A percentile compares a stretch with the other conserved stretches of the same genome.
These are phyloP conservation scores for Beaufortia kweichowensis DNA, from an alignment of 2,113 vertebrate species.

Conservation along the genomic window DNA sequence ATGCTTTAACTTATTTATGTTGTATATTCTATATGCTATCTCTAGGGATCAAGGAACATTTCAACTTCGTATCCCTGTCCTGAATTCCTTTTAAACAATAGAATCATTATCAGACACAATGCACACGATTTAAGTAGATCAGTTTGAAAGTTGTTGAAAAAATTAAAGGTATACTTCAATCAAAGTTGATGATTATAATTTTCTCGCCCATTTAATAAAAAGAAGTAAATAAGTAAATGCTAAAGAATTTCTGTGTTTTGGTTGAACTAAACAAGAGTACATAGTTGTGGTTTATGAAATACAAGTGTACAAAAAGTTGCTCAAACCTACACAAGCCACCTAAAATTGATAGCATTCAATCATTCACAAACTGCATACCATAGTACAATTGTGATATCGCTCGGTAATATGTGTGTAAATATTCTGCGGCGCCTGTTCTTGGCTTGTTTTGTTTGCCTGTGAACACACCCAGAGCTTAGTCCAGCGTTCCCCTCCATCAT, in stretches of 20 bases:
- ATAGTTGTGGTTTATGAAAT: background rate
- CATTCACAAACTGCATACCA: conserved; percentile 12
- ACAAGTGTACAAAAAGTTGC: background rate
- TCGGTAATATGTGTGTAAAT: conserved; percentile 24
- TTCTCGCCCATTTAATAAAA: too few relatives aligned
- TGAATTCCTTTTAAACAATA: background rate
- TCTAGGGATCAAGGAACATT: background rate
- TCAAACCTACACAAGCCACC: background rate
- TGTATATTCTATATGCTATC: background rate
- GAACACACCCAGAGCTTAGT: conserved; percentile 52
- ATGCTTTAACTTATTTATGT: background rate
- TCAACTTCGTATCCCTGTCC: background rate
- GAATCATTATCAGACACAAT: background rate
- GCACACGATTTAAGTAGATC: too few relatives aligned
- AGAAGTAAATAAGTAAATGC: too few relatives aligned
- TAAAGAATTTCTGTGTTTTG: background rate
- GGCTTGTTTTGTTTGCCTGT: conserved; percentile 57
- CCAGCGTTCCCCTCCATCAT: conserved; percentile 54
- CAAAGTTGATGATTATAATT: too few relatives aligned
- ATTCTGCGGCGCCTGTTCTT: conserved; percentile 48
- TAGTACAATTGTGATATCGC: conserved; percentile 26
- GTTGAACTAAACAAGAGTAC: background rate
- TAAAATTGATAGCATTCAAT: background rate
- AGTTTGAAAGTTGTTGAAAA: too few relatives aligned
- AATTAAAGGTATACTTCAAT: too few relatives aligned